Evolutionary conservation across 2,797 vertebrate genomes (phyloP), one percentile per base, ranked within the genome.

Genomic region (Euthynnus affinis): DNA sequence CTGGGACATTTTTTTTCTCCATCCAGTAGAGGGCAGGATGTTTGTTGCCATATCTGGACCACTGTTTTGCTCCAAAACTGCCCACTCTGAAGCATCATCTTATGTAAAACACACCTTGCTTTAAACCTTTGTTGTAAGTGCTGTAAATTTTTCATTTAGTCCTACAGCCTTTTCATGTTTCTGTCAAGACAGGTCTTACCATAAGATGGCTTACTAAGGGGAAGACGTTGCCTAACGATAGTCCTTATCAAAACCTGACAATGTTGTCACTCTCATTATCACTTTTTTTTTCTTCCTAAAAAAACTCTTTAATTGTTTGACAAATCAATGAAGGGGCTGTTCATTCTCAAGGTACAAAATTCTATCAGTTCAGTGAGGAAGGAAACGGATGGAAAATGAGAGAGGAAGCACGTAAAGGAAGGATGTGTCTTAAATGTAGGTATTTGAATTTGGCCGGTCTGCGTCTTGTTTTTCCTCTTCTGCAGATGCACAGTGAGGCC

Each of bases 371-470:
- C 37, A 52, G 53, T 1, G 76, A 81, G 89, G 84, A 92, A 90
- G 88, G 85, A 91, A 89, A 75, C 29, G n/a, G 76, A 76, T 27
- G 59, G 84, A 85, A 90, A 88, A 78, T 9, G 64, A 82, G 68
- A 83, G 61, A 70, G 90, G 89, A 92, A 89, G 71, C 74, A 25
- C 76, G 80, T 64, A 81, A 78, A 86, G 80, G 84, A 91, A 92
- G 92, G 90, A 92, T 88, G 87, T 88, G 83, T 82, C 78, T 83
- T 83, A 44, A 81, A 88, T 74, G 76, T 71, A 80, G 56, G 68
- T 76, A 44, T 87, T 89, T 88, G 85, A 85, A 77, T 89, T 83
- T 82, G 83, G 82, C 82, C 53, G 23, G 67, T 69, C 25, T 53
- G 74, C 8, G 60, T 81, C 49, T 78, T 76, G 64, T 88, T 88